Conservation (phyloP, 2,888 invertebrate genomes). For the Cheilosia impressa region DNA sequence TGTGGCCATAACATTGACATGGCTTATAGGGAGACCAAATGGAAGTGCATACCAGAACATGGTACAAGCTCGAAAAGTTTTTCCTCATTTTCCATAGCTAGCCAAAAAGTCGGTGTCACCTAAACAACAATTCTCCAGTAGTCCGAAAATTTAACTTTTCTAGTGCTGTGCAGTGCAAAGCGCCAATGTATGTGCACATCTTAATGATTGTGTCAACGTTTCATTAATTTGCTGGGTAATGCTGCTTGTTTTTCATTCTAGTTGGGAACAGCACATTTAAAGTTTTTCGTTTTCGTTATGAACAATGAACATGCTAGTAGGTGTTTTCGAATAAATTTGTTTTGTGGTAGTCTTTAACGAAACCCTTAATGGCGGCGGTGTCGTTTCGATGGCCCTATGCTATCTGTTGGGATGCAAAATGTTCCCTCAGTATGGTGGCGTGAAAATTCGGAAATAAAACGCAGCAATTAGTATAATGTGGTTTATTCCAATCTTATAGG, state of each 20-base stretch:
- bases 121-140: slow-evolving; percentile 21
- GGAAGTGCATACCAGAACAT: slow-evolving; percentile 11
- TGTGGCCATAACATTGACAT: slow-evolving; percentile 60
- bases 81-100: slow-evolving; percentile 32
- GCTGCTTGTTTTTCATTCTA: slow-evolving; percentile 7
- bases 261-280: background rate
- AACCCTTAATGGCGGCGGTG: too few relatives aligned
- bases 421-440: too few relatives aligned
- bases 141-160: slow-evolving; percentile 35
- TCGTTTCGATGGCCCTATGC: too few relatives aligned
- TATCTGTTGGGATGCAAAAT: too few relatives aligned
- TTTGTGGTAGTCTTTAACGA: too few relatives aligned
- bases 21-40: slow-evolving; percentile 28
- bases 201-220: slow-evolving; percentile 40
- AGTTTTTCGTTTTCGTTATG: background rate
- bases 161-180: slow-evolving; percentile 4
- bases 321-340: background rate
- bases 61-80: slow-evolving; percentile 47
- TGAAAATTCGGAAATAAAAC: too few relatives aligned
- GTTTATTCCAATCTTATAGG: too few relatives aligned
- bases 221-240: slow-evolving; percentile 15
- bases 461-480: too few relatives aligned
- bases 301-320: background rate
- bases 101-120: slow-evolving; percentile 35
- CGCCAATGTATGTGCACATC: slow-evolving; percentile 2